Evolutionary conservation across 2,797 vertebrate species (phyloP).

Genomic region (Smutsia temminckii): DNA sequence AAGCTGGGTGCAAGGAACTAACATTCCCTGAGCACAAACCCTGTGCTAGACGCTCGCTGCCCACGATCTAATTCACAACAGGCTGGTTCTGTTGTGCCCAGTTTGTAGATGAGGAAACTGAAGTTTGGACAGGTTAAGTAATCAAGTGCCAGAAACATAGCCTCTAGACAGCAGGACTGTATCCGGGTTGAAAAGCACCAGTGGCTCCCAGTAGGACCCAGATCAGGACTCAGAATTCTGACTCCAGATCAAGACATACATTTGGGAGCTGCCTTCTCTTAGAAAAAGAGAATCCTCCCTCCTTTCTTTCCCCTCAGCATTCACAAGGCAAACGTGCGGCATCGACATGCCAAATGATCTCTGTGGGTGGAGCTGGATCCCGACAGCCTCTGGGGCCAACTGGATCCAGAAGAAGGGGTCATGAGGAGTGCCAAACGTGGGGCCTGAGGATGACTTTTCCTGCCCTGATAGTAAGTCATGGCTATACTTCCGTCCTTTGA

Average conservation of each 20-base stretch:
- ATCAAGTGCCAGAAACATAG: background rate
- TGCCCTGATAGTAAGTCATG: constrained; percentile 87
- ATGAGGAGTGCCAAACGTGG: constrained; percentile 78
- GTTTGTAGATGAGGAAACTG: background rate
- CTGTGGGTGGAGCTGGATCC: constrained; percentile 85
- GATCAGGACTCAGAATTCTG: background rate
- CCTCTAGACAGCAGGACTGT: fast-evolving
- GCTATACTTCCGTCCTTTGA: background rate
- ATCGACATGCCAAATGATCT: constrained; percentile 82
- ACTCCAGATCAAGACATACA: background rate
- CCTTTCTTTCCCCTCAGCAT: constrained; percentile 49
- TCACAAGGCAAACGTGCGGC: constrained; percentile 78
- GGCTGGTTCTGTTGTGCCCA: background rate
- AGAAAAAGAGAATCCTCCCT: background rate
- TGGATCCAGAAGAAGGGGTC: constrained; percentile 83
- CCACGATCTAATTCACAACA: background rate
- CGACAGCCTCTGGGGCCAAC: background rate
- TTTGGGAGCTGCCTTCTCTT: background rate
- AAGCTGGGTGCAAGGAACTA: background rate
- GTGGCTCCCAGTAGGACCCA: background rate
- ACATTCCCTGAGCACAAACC: background rate
- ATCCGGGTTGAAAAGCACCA: background rate
- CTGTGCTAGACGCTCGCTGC: background rate
- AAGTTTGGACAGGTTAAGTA: background rate
- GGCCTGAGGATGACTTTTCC: constrained; percentile 89